Evolutionary conservation across 2,113 vertebrate genomes (phyloP).

Genomic region (Stigmatopora nigra): DNA sequence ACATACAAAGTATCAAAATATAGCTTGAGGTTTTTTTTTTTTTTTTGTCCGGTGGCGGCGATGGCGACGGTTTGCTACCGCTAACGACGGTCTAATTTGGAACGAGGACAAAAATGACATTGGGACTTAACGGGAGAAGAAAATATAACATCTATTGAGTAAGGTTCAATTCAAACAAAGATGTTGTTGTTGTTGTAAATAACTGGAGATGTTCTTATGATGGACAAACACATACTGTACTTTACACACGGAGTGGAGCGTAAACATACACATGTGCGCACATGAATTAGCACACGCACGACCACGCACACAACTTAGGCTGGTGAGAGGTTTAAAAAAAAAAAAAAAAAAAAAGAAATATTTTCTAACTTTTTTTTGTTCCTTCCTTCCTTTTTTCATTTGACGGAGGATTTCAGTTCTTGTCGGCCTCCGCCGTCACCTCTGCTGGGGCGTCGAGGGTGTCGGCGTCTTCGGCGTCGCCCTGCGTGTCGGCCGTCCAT

Average conservation of each 20-base stretch:
- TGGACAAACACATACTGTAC: conserved; percentile 51
- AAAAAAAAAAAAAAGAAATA: conserved; percentile 30
- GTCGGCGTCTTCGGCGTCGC: conserved; percentile 14
- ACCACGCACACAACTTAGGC: conserved; percentile 58
- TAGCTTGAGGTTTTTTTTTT: conserved; percentile 26
- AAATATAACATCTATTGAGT: conserved; percentile 36
- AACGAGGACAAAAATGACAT: conserved; percentile 18
- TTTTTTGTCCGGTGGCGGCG: conserved; percentile 35
- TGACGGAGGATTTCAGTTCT: conserved; percentile 39
- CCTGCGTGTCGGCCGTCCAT: conserved; percentile 64
- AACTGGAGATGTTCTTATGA: conserved; percentile 45
- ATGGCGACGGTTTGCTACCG: conserved; percentile 44
- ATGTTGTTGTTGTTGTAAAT: conserved; percentile 40
- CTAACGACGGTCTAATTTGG: conserved; percentile 27
- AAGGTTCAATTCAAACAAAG: conserved; percentile 18
- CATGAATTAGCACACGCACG: conserved; percentile 41
- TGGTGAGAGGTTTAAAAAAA: conserved; percentile 60
- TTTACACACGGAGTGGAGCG: conserved; percentile 54
- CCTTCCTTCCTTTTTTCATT: not conserved
- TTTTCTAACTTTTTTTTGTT: conserved; percentile 2
- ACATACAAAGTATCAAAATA: conserved; percentile 41
- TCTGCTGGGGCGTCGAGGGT: conserved; percentile 42
- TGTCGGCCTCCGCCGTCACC: conserved; percentile 34
- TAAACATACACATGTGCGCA: conserved; percentile 54
- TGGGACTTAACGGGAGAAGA: conserved; percentile 15